phyloP scores from a whole-genome alignment of 2,888 invertebrate genomes.

The Troglohyphantes excavatus region DNA sequence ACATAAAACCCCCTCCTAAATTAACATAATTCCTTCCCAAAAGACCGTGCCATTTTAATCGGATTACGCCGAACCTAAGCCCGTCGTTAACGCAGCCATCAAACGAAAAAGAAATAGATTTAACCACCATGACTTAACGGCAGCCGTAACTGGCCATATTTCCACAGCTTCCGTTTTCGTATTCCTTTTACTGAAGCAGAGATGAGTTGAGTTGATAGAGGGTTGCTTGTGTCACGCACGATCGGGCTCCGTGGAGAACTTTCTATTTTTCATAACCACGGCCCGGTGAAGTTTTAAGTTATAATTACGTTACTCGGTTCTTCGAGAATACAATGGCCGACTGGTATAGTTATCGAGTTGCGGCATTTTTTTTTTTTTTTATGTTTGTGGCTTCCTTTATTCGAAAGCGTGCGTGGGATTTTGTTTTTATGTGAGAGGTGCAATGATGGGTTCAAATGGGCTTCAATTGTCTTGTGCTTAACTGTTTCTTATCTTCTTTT shows the following conservation, averaged over 20 bases:
- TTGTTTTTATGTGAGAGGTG: background rate
- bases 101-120: conserved; percentile 1
- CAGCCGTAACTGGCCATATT: conserved; percentile 36
- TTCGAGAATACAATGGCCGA: background rate
- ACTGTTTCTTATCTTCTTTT: no score
- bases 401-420: background rate
- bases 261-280: background rate
- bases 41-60: conserved; percentile 29
- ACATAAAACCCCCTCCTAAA: conserved; percentile 3
- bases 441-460: background rate
- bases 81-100: conserved; percentile 50
- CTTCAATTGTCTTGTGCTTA: no score
- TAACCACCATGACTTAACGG: conserved; percentile 62
- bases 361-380: no score
- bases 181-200: conserved; percentile 29
- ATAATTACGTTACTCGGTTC: background rate
- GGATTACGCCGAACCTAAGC: conserved; percentile 35
- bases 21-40: conserved; percentile 42
- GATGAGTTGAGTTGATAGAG: conserved; percentile 34
- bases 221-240: conserved; percentile 24
- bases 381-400: no score
- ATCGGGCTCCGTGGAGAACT: background rate
- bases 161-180: conserved; percentile 33
- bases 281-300: background rate
- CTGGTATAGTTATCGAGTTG: conserved; percentile 9